phyloP scores from a whole-genome alignment of 2,113 vertebrate species.

The Brachirus orientalis region DNA sequence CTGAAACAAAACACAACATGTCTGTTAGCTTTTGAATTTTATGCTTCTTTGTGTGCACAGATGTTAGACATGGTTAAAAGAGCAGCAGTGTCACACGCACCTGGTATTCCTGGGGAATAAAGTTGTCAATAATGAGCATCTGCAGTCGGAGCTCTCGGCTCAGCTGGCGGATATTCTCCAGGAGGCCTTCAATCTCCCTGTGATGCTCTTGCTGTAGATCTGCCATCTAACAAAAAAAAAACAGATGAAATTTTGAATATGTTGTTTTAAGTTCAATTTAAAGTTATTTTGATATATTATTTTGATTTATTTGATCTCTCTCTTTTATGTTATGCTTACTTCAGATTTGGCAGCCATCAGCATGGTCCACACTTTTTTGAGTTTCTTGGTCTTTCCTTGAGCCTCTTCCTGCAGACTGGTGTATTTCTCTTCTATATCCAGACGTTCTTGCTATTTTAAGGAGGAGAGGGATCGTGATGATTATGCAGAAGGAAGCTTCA shows the following conservation, averaged over 20 bases:
- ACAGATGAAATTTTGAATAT: background rate
- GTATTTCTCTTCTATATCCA: constrained; percentile 99
- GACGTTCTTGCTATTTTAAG: constrained; percentile 91
- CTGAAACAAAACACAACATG: too few relatives aligned
- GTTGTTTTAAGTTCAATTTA: too few relatives aligned
- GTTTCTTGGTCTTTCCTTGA: constrained; percentile 97
- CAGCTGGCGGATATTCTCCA: constrained; percentile 97
- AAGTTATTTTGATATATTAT: too few relatives aligned
- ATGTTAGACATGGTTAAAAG: too few relatives aligned
- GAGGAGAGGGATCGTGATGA: constrained; percentile 24
- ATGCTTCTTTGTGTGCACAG: too few relatives aligned
- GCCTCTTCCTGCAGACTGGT: constrained; percentile 98
- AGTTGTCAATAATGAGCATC: constrained; percentile 98
- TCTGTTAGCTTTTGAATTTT: too few relatives aligned
- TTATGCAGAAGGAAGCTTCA: background rate
- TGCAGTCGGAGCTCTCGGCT: constrained; percentile 95
- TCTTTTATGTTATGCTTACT: constrained; percentile 71
- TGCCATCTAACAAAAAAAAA: constrained; percentile 87
- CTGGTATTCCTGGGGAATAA: constrained; percentile 98
- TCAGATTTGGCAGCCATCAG: constrained; percentile 99
- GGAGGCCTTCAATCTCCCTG: constrained; percentile 93
- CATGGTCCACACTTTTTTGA: constrained; percentile 99
- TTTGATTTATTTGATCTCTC: background rate
- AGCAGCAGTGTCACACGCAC: constrained; percentile 64
- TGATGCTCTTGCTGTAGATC: constrained; percentile 97